These are phyloP conservation scores for Labeo calbasu DNA, from an alignment of 2,797 vertebrate species.

Conservation along the genomic window DNA sequence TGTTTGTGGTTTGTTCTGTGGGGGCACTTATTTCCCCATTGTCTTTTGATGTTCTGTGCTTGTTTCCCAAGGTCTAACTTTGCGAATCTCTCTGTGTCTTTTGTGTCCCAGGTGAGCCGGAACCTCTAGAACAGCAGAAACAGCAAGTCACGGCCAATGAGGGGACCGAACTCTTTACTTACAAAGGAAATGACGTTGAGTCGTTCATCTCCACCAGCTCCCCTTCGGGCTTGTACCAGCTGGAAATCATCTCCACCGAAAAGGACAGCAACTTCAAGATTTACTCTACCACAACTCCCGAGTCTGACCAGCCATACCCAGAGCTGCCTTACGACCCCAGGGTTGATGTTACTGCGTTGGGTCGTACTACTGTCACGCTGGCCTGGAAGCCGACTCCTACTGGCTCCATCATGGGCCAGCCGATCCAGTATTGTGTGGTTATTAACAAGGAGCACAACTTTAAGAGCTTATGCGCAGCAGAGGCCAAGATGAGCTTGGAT, in stretches of 20 bases:
- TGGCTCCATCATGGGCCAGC: conserved; percentile 86
- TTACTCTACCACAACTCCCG: conserved; percentile 94
- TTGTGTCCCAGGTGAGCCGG: conserved; percentile 84
- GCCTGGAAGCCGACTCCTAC: conserved; percentile 97
- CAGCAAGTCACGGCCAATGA: conserved; percentile 86
- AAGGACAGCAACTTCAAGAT: conserved; percentile 97
- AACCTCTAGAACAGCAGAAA: conserved; percentile 93
- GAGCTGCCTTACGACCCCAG: conserved; percentile 94
- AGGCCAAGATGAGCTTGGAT: conserved; percentile 88
- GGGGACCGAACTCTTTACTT: conserved; percentile 90
- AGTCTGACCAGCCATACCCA: conserved; percentile 95
- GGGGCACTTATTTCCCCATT: not conserved
- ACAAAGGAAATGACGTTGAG: conserved; percentile 97
- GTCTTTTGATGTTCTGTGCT: not conserved
- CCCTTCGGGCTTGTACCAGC: conserved; percentile 91
- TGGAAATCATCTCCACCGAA: conserved; percentile 95
- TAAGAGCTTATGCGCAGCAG: conserved; percentile 96
- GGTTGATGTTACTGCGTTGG: conserved; percentile 91
- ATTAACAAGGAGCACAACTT: conserved; percentile 98
- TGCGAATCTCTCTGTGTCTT: conserved; percentile 47
- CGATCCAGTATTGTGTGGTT: conserved; percentile 94
- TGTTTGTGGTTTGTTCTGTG: conserved; percentile 35
- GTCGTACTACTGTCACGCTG: conserved; percentile 92
- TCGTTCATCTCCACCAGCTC: conserved; percentile 90
- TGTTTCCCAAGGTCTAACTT: conserved; percentile 27